Evolutionary conservation across 64 coral and sea anemone genomes (phyloP).

Genomic region (Pocillopora verrucosa): DNA sequence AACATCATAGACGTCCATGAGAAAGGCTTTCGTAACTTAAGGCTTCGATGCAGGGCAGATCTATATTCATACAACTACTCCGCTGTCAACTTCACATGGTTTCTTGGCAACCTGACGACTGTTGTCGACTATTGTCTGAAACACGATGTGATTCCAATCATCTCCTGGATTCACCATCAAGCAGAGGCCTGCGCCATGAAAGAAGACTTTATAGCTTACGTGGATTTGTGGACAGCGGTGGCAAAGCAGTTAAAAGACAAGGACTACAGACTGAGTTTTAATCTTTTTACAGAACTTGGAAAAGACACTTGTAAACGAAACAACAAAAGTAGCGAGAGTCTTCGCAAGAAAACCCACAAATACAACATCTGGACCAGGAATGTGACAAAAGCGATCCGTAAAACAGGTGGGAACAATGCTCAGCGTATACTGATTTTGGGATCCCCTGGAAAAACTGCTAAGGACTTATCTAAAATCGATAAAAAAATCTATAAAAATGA

Average conservation of each 20-base stretch:
- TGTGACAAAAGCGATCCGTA: conserved; percentile 54
- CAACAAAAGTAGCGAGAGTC: conserved; percentile 43
- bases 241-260: conserved; percentile 56
- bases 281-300: conserved; percentile 75
- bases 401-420: conserved; percentile 56
- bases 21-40: conserved; percentile 1
- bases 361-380: conserved; percentile 78
- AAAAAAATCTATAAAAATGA: conserved; percentile 54
- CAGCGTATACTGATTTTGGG: conserved; percentile 77
- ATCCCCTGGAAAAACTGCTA: conserved; percentile 50
- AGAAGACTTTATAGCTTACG: too few relatives aligned
- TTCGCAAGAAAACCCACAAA: conserved; percentile 58
- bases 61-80: conserved; percentile 6
- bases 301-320: conserved; percentile 23
- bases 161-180: conserved; percentile 64
- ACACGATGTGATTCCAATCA: conserved; percentile 32
- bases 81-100: neutral
- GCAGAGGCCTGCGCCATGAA: neutral
- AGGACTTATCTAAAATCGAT: conserved; percentile 35
- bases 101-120: conserved; percentile 15
- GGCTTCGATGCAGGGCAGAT: conserved; percentile 42
- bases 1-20: neutral
- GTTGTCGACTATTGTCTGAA: conserved; percentile 61
- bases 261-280: conserved; percentile 55
- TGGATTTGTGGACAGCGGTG: conserved; percentile 71